phyloP scores from a whole-genome alignment of 2,797 vertebrate species.

The Margarornis squamiger region DNA sequence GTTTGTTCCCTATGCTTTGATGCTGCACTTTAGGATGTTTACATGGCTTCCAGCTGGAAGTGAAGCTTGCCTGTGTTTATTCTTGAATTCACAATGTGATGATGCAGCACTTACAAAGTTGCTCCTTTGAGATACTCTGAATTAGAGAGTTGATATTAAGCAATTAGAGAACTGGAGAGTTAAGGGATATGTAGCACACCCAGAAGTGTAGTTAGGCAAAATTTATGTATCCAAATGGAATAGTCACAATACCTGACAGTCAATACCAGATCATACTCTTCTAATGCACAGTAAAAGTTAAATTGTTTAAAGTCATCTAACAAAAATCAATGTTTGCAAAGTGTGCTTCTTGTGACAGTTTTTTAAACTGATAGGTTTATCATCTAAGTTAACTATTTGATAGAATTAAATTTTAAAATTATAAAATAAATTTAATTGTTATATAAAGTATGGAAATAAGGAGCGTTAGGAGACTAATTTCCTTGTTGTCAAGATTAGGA shows the following conservation, averaged over 20 bases:
- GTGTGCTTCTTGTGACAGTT: neutral
- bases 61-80: neutral
- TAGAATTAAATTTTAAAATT: neutral
- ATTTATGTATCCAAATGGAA: neutral
- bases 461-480: neutral
- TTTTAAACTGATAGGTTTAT: neutral
- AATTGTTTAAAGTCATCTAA: neutral
- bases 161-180: neutral
- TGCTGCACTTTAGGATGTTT: neutral
- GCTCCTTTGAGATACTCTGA: neutral
- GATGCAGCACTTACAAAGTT: neutral
- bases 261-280: neutral
- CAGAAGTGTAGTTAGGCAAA: neutral
- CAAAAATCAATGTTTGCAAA: neutral
- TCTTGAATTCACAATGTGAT: neutral
- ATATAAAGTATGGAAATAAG: neutral
- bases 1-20: neutral
- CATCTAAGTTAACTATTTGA: neutral
- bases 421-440: neutral
- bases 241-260: neutral
- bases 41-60: neutral
- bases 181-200: neutral
- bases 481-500: neutral
- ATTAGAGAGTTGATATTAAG: neutral
- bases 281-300: neutral